These are phyloP conservation scores for Smittia sp. DNA, from an alignment of 2,888 invertebrate species.

Conservation along the genomic window DNA sequence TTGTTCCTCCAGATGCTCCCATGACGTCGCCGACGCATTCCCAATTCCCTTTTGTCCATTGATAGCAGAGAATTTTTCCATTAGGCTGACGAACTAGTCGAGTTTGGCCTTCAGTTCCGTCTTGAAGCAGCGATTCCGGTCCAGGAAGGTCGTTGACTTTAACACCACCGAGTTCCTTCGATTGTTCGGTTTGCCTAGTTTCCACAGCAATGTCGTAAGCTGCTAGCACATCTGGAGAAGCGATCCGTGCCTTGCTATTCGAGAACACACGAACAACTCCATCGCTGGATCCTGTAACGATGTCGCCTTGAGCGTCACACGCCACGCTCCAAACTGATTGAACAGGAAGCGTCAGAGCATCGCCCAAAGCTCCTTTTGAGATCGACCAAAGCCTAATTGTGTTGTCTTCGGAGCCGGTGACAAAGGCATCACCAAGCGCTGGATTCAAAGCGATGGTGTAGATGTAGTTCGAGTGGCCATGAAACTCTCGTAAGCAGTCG, in stretches of 20 bases:
- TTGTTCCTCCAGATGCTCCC: constrained; percentile 68
- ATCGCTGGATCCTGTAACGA: constrained; percentile 86
- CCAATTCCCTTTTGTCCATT: constrained; percentile 75
- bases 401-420: constrained; percentile 86
- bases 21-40: constrained; percentile 85
- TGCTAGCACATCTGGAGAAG: constrained; percentile 61
- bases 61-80: constrained; percentile 72
- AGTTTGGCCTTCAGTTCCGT: constrained; percentile 82
- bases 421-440: constrained; percentile 62
- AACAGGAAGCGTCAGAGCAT: constrained; percentile 62
- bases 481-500: constrained; percentile 70
- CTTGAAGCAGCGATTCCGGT: constrained; percentile 68
- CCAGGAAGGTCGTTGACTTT: constrained; percentile 87
- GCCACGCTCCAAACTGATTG: constrained; percentile 78
- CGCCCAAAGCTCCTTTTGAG: constrained; percentile 46
- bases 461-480: constrained; percentile 86
- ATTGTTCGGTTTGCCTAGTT: constrained; percentile 60
- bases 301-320: constrained; percentile 79
- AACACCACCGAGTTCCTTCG: constrained; percentile 76
- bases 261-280: constrained; percentile 85
- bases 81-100: constrained; percentile 74
- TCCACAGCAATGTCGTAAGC: constrained; percentile 72
- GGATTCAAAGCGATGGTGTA: constrained; percentile 63
- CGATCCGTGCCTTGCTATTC: constrained; percentile 65
- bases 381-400: constrained; percentile 76